phyloP scores from a whole-genome alignment of 2,888 invertebrate species.

The Silvanus unidentatus region DNA sequence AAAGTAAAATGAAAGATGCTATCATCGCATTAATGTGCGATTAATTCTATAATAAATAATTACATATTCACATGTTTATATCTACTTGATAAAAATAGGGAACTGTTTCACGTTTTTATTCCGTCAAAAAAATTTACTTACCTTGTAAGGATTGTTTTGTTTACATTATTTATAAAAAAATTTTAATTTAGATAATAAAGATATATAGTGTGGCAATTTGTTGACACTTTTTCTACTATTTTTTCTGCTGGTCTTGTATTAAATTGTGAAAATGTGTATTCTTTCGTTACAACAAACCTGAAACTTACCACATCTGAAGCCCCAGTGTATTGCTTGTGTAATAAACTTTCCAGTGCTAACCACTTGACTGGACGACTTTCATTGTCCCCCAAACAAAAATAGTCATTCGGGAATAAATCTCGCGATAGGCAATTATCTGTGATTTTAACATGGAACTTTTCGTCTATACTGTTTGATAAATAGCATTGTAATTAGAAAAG shows the following conservation, averaged over 20 bases:
- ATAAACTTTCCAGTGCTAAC: constrained; percentile 84
- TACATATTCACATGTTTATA: background rate
- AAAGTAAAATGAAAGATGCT: constrained; percentile 21
- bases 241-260: no score
- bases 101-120: no score
- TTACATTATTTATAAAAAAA: background rate
- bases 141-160: constrained; percentile 4
- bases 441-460: constrained; percentile 79
- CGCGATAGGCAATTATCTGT: constrained; percentile 89
- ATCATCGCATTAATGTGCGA: constrained; percentile 1
- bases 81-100: no score
- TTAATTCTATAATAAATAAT: background rate
- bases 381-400: constrained; percentile 94
- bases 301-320: constrained; percentile 82
- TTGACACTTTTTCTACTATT: no score
- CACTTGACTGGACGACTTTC: constrained; percentile 96
- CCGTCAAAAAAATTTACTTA: background rate
- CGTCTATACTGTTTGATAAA: constrained; percentile 83
- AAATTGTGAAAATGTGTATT: no score
- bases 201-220: no score
- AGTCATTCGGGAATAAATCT: constrained; percentile 92
- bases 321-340: constrained; percentile 71
- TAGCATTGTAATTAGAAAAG: no score
- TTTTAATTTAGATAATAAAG: no score
- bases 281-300: no score